phyloP scores from a whole-genome alignment of 2,113 vertebrate species.

The Heteronetta atricapilla region DNA sequence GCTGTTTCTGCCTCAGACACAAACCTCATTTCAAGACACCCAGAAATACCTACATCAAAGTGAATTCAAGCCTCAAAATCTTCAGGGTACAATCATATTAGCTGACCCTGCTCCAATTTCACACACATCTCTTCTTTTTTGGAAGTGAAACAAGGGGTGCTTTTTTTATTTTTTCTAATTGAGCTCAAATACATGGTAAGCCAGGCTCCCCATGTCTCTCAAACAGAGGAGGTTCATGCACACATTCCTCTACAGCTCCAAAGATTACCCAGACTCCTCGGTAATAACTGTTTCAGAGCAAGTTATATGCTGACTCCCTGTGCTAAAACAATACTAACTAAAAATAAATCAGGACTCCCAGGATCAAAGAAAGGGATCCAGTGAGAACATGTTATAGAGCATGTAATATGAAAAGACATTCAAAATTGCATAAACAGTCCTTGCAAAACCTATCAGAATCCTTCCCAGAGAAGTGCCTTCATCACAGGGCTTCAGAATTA shows the following conservation, averaged over 20 bases:
- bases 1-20: not conserved
- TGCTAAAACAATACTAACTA: not conserved
- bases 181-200: not conserved
- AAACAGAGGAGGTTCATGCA: not conserved
- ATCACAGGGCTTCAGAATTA: not conserved
- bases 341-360: not conserved
- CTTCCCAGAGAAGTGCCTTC: not conserved
- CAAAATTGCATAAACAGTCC: not conserved
- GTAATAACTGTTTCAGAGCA: not conserved
- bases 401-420: not conserved
- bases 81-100: not conserved
- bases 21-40: not conserved
- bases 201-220: not conserved
- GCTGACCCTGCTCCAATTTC: not conserved
- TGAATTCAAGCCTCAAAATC: not conserved
- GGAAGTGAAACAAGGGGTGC: not conserved
- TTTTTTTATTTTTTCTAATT: not conserved
- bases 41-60: not conserved
- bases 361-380: not conserved
- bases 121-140: too few relatives aligned
- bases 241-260: not conserved
- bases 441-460: conserved; percentile 12
- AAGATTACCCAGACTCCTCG: not conserved
- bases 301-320: not conserved
- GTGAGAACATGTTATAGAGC: not conserved